A percentile compares a stretch with the other conserved stretches of the same genome.
These are phyloP conservation scores for Gymnorhina tibicen DNA, from an alignment of 2,113 vertebrate species.

Conservation along the genomic window DNA sequence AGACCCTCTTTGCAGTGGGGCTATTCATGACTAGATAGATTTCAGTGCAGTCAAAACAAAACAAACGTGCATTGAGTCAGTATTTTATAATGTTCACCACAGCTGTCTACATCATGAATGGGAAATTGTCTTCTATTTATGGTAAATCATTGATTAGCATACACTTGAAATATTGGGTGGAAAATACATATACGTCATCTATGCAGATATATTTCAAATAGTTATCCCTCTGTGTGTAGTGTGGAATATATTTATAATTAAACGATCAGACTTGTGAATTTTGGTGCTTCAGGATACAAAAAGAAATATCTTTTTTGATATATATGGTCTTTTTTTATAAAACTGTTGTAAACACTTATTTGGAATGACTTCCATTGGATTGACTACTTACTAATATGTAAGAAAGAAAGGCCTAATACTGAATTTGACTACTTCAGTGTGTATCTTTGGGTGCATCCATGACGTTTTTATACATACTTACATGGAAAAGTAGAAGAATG, in stretches of 20 bases:
- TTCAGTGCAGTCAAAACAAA: background rate
- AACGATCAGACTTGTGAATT: background rate
- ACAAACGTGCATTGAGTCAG: background rate
- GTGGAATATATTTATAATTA: background rate
- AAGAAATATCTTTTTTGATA: background rate
- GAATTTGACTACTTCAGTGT: background rate
- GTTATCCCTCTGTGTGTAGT: background rate
- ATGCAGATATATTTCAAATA: background rate
- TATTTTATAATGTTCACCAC: background rate
- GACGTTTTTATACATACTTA: background rate
- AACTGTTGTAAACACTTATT: background rate
- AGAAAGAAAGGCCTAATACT: background rate
- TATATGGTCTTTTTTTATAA: background rate
- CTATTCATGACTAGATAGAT: background rate
- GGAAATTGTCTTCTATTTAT: background rate
- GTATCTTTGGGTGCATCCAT: background rate
- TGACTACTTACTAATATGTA: background rate
- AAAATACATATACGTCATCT: background rate
- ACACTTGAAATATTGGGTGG: background rate
- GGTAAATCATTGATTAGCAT: background rate
- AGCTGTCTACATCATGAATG: background rate
- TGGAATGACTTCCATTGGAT: background rate
- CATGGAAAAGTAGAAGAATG: background rate
- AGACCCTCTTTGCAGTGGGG: background rate
- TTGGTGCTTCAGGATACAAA: background rate